Base-by-base conservation (phyloP, 2,113 vertebrate species). In the Melierax canorus region DNA sequence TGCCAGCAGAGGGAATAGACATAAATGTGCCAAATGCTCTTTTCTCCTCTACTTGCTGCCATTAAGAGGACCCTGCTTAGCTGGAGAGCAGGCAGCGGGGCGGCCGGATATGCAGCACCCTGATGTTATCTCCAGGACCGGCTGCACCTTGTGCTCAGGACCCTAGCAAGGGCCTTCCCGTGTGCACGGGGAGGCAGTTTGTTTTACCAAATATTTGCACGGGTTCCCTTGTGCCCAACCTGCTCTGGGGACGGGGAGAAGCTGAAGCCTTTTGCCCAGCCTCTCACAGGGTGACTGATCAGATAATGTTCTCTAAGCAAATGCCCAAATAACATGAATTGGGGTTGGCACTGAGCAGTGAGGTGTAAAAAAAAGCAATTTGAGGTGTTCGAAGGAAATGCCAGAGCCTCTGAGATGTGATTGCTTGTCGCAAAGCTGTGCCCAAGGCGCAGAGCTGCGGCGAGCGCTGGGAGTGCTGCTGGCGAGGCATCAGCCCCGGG, bases 301-400 rank as follows among this genome's bases (percentile, higher is more conserved):
- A 97, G 98, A 97, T 98, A 98, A 98, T 95, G 96, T 92, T 95
- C 97, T 96, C 97, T 97, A 97, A 98, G 98, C 97, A 96, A 97
- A 97, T 96, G 97, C 98, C 97, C 97, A 97, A 97, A 97, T 98
- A 98, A 98, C 96, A 94, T 91, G 97, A 97, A 98, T 98, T 97
- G 97, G 97, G 97, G 95, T 97, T 98, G 98, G 98, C 98, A 97
- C 95, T 59, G 96, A 98, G 98, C 98, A 98, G 97, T 58, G 96
- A 98, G 98, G 98, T 98, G 98, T 98, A 97, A 98, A 98, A 98
- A 38, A 98, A 98, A 95, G 97, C 98, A 98, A 97, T 98, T 98
- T 97, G 97, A 98, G 98, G 98, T 98, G 97, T 98, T 98, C 96
- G 89, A 73, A 95, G 97, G 46, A 97, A 97, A 97, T 43, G 96